Evolutionary conservation across 2,888 invertebrate species (phyloP), one percentile per base, ranked within the genome.

Genomic region (Steinernema scapterisci): DNA sequence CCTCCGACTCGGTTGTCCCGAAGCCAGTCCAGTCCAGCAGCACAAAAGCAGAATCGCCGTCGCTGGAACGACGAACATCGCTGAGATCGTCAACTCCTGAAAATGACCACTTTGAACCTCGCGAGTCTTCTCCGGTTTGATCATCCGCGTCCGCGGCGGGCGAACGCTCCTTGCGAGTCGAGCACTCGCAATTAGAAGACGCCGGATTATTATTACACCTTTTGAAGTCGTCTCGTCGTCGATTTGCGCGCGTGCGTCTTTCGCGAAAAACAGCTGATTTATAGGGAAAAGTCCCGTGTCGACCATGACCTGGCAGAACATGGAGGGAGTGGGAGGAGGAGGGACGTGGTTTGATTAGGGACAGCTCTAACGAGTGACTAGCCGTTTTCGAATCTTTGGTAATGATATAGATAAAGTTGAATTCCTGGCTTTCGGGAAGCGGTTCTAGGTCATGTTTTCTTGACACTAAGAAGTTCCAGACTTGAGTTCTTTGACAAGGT

Each of bases 1-100:
- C 48, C 81, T 78, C 25, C 75, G 71, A 72, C 82, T 80, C 19
- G 82, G 63, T 27, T 63, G 63, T 16, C 25, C 63, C 16, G 5
- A 23, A 21, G 21, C 25, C 54, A 16, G 16, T 25, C 21, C 63
- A 52, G 5, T n/a, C 27, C 31, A 27, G 27, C 11, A 27, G 31
- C 23, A 23, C 6, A 63, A 31, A 63, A 63, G 27, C 63, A 63
- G 63, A 16, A 63, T 16, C 25, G 31, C 38, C 38, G 38, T 38
- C 38, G 38, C 9, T 38, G 38, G 38, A 38, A 38, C 63, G 63
- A 63, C 63, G 63, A 27, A 31, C 63, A 27, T 63, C 31, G 48
- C 19, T 19, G 63, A 27, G 27, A 63, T 63, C 63, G 54, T 25
- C 54, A 25, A 27, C 52, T 21, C 23, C 63, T 63, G 63, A 13